Base-by-base conservation (phyloP, 2,888 invertebrate species). In the Nomada lathburiana region DNA sequence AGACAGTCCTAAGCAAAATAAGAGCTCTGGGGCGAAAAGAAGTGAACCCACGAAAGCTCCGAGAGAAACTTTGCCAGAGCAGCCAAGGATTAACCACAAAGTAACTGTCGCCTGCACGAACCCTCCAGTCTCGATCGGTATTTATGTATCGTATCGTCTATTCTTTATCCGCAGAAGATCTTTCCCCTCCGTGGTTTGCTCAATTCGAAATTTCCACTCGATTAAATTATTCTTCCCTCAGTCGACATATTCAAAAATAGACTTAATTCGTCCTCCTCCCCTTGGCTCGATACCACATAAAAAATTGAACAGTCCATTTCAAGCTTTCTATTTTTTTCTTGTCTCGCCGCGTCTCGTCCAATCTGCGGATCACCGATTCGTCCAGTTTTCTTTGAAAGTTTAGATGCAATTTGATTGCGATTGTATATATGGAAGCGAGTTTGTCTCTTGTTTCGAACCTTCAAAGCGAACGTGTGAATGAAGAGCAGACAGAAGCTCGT, bases 31-130 rank as follows among this genome's bases (percentile, higher is more conserved):
- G 44, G 23, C 23, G 29, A 23, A 44, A 13, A n/a, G 18, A 20
- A 18, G 47, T 26, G 75, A 62, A 57, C 11, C 60, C n/a, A 52
- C 42, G 52, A 64, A 73, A 73, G 77, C 20, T 18, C 44, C 44
- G 73, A 78, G 80, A 78, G 55, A 62, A 82, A 76, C 68, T 71
- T 65, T n/a, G 26, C 36, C 36, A n/a, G 50, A 29, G n/a, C 55
- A 65, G 55, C 42, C 64, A 67, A 78, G 70, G 65, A 74, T 79
- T 79, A 81, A 81, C 69, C 64, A 70, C 63, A 60, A 55, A 81
- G 81, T 67, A 68, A 70, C 74, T 79, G 74, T 79, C 68, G 69
- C 55, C 70, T 42, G 47, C 73, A 81, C 69, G 60, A 60, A 18
- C 53, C 73, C 69, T 29, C 52, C 20, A 52, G 67, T 23, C 47